phyloP scores from a whole-genome alignment of 2,113 vertebrate species.

The Nothocercus nigrocapillus region DNA sequence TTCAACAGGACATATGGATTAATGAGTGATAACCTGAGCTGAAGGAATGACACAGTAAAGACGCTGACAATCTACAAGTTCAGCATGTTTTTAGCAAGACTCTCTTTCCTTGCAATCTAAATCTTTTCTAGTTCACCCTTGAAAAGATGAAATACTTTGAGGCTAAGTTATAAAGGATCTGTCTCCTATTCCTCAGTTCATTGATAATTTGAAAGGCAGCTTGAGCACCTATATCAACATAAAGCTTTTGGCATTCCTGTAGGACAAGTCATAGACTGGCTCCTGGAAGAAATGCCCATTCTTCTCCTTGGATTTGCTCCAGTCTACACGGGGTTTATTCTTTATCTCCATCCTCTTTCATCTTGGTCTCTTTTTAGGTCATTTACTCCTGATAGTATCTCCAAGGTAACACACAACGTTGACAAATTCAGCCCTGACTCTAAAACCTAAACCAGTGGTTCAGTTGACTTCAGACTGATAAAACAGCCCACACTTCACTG shows the following conservation, averaged over 20 bases:
- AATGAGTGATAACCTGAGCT: neutral
- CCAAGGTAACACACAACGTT: neutral
- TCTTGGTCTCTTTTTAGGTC: neutral
- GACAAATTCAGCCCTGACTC: neutral
- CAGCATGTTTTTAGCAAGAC: neutral
- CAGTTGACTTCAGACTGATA: neutral
- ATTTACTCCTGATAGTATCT: neutral
- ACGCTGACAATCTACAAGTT: neutral
- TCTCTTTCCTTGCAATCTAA: neutral
- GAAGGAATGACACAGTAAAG: neutral
- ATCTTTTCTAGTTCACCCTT: neutral
- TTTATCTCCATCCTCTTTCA: neutral
- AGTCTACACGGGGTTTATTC: neutral
- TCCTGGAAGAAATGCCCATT: neutral
- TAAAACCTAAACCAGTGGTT: neutral
- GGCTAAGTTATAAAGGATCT: neutral
- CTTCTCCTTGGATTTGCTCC: neutral
- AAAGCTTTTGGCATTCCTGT: neutral
- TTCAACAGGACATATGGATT: neutral
- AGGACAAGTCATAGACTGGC: neutral
- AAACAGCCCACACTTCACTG: neutral
- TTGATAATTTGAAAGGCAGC: neutral
- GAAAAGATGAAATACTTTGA: neutral
- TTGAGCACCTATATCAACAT: neutral
- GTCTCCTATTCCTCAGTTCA: neutral